Percentiles rank a stretch among this genome's conserved stretches.
These are phyloP conservation scores for Neelides folsomi DNA, from an alignment of 2,888 invertebrate species.

Conservation along the genomic window DNA sequence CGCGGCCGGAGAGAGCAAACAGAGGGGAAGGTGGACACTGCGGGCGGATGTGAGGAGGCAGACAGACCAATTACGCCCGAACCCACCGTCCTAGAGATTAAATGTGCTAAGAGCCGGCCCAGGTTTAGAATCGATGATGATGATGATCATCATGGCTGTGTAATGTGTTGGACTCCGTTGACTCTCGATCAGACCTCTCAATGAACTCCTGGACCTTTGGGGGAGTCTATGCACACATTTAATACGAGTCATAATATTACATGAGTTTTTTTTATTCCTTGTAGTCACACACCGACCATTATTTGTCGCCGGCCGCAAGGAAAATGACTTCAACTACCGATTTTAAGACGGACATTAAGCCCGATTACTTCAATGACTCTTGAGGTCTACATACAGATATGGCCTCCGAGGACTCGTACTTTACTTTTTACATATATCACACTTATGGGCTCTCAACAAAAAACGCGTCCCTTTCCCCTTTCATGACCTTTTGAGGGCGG, in stretches of 20 bases:
- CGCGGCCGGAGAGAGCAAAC: too few species aligned
- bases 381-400: too few species aligned
- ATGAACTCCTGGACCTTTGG: too few species aligned
- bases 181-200: background rate
- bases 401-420: too few species aligned
- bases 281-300: slow-evolving; percentile 20
- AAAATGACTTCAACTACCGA: slow-evolving; percentile 17
- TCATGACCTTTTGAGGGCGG: background rate
- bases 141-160: background rate
- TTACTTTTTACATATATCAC: slow-evolving; percentile 2
- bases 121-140: slow-evolving; percentile 1
- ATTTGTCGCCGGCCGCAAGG: slow-evolving; percentile 20
- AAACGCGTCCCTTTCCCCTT: background rate
- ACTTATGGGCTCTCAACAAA: slow-evolving; percentile 4
- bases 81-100: too few species aligned
- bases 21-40: too few species aligned
- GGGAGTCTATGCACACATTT: background rate
- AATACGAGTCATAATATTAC: slow-evolving; percentile 7
- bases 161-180: background rate
- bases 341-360: slow-evolving; percentile 14
- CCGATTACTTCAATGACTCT: slow-evolving; percentile 8
- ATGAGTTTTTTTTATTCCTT: slow-evolving; percentile 13
- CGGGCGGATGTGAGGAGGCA: too few species aligned
- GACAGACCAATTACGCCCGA: too few species aligned
- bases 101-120: background rate